Evolutionary conservation across 2,113 vertebrate species (phyloP).

Genomic region (Muscicapa adusta): DNA sequence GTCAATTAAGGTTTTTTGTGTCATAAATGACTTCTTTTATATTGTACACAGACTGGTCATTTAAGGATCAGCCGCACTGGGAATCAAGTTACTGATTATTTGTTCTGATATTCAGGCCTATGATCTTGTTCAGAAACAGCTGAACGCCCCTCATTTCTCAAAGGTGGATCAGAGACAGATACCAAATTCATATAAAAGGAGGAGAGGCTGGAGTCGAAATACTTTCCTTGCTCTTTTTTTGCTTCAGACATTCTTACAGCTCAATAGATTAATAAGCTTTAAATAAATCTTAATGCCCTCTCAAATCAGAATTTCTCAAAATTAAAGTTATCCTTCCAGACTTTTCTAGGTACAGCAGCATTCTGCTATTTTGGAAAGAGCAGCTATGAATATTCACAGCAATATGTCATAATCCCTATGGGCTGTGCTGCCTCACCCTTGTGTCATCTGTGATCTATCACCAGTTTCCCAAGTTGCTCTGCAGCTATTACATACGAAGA

Average conservation of each 20-base stretch:
- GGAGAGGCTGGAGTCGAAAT: not conserved
- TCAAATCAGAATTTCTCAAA: not conserved
- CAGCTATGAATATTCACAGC: constrained; percentile 11
- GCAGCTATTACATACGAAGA: not conserved
- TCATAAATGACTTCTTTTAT: constrained; percentile 52
- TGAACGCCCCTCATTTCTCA: not conserved
- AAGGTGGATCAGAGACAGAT: not conserved
- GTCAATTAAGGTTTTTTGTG: not conserved
- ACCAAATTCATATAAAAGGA: not conserved
- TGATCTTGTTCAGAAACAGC: not conserved
- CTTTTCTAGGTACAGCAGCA: not conserved
- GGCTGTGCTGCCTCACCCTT: not conserved
- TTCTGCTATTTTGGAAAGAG: not conserved
- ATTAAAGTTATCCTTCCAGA: not conserved
- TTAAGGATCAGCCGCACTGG: constrained; percentile 4
- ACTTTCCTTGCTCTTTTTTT: not conserved
- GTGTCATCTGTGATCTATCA: not conserved
- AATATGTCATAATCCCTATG: constrained; percentile 10
- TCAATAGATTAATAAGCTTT: not conserved
- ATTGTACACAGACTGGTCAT: constrained; percentile 1
- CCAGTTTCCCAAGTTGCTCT: not conserved
- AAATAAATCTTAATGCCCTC: not conserved
- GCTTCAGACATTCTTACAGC: not conserved
- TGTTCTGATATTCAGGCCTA: constrained; percentile 22
- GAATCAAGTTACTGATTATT: constrained; percentile 19